Evolutionary conservation across 2,888 invertebrate genomes (phyloP).

Genomic region (Apotomis betuletana): DNA sequence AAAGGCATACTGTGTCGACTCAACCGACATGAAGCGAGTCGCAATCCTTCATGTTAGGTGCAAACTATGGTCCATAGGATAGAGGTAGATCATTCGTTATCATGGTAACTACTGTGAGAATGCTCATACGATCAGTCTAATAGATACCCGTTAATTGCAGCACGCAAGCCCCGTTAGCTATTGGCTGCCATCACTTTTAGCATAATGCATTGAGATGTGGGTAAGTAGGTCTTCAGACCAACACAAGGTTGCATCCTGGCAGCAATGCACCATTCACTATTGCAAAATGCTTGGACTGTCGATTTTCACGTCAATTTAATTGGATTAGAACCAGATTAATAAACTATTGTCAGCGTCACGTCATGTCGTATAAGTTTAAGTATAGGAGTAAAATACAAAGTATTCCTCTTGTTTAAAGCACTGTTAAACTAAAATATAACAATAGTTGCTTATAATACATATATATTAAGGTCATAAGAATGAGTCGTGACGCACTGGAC

Average conservation of each 20-base stretch:
- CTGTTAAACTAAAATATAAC: no score
- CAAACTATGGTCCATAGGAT: no score
- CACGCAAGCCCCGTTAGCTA: conserved; percentile 2
- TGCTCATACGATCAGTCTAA: not conserved
- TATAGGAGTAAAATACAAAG: no score
- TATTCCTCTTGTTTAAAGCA: no score
- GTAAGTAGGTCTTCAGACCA: conserved; percentile 18
- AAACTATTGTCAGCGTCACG: not conserved
- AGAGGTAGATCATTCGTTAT: no score
- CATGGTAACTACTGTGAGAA: not conserved
- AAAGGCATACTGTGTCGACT: no score
- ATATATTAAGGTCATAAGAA: no score
- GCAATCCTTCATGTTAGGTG: no score
- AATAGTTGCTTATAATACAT: no score
- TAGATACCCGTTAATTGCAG: conserved; percentile 1
- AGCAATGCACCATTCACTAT: conserved; percentile 49
- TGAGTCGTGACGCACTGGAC: no score
- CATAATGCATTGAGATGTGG: conserved; percentile 6
- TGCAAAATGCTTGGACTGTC: conserved; percentile 43
- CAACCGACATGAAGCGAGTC: no score
- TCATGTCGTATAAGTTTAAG: no score
- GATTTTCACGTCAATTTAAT: conserved; percentile 26
- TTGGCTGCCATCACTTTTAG: not conserved
- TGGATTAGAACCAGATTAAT: conserved; percentile 6
- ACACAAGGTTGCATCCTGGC: conserved; percentile 45